Base-by-base conservation (phyloP, 1,140 invertebrate genomes). In the Drosophila micromelanica region DNA sequence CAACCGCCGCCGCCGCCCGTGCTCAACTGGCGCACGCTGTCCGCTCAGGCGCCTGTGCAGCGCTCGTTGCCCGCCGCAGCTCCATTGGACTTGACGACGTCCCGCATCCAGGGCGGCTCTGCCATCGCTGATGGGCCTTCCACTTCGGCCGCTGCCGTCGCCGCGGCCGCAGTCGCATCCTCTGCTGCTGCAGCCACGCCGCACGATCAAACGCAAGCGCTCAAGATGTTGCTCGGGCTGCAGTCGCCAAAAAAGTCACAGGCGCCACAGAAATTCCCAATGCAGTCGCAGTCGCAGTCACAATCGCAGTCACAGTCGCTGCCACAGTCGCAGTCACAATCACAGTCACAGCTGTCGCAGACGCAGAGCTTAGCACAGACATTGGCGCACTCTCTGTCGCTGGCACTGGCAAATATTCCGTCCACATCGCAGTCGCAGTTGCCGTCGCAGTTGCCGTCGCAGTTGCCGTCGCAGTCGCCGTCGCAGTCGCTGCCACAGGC, bases 141-240 rank as follows among this genome's bases (percentile, higher is more conserved):
- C 5, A 32, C 30, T 1, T 32, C 30, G 30, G 30, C 30, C 7
- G 30, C 30, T 32, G 30, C 30, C 7, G 30, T 6, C 7, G 30
- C 30, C 30, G 30, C 32, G 3, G 8, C 32, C 7, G 32, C 32
- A 9, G 32, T 7, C 32, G 7, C 32, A 35, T 7, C 32, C 2
- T 6, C 32, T 35, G 32, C 32, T 2, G 32, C 1, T 9, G 32
- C 48, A 0, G 32, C 37, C 0, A 54, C 52, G 1, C 59, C 77
- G 0, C 48, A 74, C 12, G 46, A 48, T 2, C 80, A 86, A 38
- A 85, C 81, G 1, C 23, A 77, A 17, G 81, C 81, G 2, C 69
- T 85, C 5, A 80, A 70, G 49, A 42, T 65, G 23, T 40, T 86
- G 27, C 32, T 86, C 12, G 84, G 81, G 4, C 4, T 85, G 13